A percentile compares a stretch with the other conserved stretches of the same genome.
These are phyloP conservation scores for Melipona quadrifasciata DNA, from an alignment of 1,140 invertebrate species.

Conservation along the genomic window DNA sequence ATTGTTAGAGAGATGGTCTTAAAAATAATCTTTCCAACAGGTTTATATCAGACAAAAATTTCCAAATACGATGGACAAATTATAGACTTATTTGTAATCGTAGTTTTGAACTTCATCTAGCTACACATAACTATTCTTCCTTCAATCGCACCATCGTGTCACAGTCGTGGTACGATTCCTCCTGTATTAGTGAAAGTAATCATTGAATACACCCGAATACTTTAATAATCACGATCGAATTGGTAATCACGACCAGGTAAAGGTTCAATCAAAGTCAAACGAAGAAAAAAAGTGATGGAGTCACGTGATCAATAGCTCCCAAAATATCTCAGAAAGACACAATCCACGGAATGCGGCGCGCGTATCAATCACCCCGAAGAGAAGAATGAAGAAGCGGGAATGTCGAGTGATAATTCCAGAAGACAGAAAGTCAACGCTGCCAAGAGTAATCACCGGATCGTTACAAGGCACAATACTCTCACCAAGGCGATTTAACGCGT, in stretches of 20 bases:
- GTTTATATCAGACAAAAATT: no score
- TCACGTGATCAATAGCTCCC: background rate
- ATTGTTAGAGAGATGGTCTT: no score
- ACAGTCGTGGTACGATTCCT: background rate
- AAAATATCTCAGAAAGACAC: background rate
- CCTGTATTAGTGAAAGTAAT: no score
- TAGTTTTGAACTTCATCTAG: background rate
- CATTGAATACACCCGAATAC: no score
- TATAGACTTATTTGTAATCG: background rate
- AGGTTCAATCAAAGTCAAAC: no score
- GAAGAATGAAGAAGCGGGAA: background rate
- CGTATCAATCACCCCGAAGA: background rate
- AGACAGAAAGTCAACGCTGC: background rate
- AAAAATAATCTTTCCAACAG: no score
- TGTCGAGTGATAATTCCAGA: background rate
- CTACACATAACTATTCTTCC: background rate
- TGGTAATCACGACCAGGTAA: no score
- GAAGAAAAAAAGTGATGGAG: no score
- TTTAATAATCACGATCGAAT: no score
- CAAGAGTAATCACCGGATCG: background rate
- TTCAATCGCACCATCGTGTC: background rate
- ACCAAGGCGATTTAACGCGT: background rate
- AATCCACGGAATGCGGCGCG: background rate
- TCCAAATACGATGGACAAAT: no score
- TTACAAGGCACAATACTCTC: conserved; percentile 6